Evolutionary conservation across 2,797 vertebrate species (phyloP).

Genomic region (Octomys mimax): DNA sequence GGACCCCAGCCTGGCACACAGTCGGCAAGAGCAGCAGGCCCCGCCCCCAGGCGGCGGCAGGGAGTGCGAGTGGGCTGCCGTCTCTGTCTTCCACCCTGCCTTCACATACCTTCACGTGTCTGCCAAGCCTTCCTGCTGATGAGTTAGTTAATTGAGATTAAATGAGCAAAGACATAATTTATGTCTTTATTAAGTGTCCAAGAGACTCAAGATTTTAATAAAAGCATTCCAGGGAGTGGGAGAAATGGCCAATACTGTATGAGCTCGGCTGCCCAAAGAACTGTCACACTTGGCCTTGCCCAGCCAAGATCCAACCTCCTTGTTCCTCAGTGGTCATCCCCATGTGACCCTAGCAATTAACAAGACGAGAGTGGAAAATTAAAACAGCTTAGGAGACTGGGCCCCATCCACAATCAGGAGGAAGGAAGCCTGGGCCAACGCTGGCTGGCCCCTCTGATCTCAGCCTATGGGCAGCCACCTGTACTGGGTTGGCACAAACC

Average conservation of each 20-base stretch:
- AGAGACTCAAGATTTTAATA: constrained; percentile 28
- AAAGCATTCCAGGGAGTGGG: not conserved
- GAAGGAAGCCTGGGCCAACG: not conserved
- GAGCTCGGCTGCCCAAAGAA: not conserved
- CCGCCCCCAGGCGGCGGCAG: not conserved
- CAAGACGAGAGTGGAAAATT: not conserved
- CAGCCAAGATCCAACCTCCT: not conserved
- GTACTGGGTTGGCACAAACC: accelerated
- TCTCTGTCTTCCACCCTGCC: not conserved
- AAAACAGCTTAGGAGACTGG: not conserved
- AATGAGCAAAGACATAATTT: constrained; percentile 3
- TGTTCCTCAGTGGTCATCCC: not conserved
- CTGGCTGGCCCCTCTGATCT: not conserved
- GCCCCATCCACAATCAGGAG: accelerated
- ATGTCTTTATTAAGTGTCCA: not conserved
- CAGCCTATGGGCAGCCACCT: not conserved
- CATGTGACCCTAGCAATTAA: not conserved
- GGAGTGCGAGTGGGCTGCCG: not conserved
- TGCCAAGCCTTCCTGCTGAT: not conserved
- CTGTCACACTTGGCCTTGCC: not conserved
- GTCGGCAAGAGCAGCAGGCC: not conserved
- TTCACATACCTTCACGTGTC: not conserved
- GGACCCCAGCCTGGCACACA: not conserved
- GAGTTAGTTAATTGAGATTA: constrained; percentile 62
- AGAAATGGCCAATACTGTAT: not conserved